Evolutionary conservation across 2,113 vertebrate species (phyloP).

Genomic region (Equus quagga): DNA sequence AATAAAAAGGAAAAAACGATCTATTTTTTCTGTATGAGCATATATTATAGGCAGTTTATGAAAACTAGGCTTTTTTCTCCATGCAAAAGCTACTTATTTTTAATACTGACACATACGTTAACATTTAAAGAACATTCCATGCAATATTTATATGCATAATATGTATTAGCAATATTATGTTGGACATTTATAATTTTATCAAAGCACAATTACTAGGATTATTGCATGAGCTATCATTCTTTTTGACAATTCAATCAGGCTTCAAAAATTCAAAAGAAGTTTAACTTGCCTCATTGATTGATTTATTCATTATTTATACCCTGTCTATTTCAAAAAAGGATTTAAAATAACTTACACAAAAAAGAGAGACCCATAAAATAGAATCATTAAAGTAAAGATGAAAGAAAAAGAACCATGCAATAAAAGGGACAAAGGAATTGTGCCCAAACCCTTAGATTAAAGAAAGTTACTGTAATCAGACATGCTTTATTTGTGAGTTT

Average conservation of each 20-base stretch:
- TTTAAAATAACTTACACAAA: slow-evolving; percentile 61
- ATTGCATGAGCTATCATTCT: slow-evolving; percentile 68
- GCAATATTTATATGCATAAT: slow-evolving; percentile 70
- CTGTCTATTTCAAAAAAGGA: slow-evolving; percentile 33
- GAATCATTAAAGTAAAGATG: slow-evolving; percentile 24
- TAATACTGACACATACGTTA: slow-evolving; percentile 69
- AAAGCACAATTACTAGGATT: slow-evolving; percentile 57
- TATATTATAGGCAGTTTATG: neutral
- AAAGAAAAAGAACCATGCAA: neutral
- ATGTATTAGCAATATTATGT: slow-evolving; percentile 59
- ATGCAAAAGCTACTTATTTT: slow-evolving; percentile 57
- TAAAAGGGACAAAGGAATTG: neutral
- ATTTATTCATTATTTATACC: slow-evolving; percentile 72
- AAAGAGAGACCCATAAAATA: slow-evolving; percentile 15
- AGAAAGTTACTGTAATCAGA: slow-evolving; percentile 50
- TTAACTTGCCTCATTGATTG: slow-evolving; percentile 66
- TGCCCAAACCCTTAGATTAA: neutral
- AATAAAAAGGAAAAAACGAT: neutral
- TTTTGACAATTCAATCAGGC: slow-evolving; percentile 76
- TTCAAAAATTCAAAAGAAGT: slow-evolving; percentile 68
- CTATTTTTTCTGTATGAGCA: neutral
- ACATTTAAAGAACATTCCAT: slow-evolving; percentile 68
- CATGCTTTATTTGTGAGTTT: neutral
- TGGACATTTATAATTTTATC: slow-evolving; percentile 65
- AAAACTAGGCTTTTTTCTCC: slow-evolving; percentile 38